Evolutionary conservation across 2,113 vertebrate genomes (phyloP).

Genomic region (Nannospalax galili): DNA sequence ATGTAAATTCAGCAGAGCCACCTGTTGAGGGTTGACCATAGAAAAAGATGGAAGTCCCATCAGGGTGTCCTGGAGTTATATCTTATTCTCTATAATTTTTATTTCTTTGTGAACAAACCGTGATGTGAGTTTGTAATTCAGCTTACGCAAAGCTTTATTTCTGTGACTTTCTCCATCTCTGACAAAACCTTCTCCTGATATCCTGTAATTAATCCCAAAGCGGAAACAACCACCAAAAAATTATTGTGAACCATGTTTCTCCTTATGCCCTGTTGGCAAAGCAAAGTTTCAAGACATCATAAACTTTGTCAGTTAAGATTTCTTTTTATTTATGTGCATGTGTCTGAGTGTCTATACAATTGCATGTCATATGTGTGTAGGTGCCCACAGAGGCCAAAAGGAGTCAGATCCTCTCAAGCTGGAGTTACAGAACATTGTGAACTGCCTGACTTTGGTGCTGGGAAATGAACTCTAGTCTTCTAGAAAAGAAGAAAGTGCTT

Average conservation of each 20-base stretch:
- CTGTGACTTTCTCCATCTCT: background rate
- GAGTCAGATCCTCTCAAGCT: background rate
- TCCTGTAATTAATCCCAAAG: background rate
- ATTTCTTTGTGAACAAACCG: background rate
- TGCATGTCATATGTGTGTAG: too few relatives aligned
- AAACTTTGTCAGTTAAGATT: background rate
- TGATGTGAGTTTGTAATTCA: background rate
- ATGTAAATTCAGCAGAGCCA: background rate
- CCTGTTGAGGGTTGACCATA: background rate
- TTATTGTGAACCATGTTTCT: background rate
- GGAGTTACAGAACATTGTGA: too few relatives aligned
- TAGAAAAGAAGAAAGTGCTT: background rate
- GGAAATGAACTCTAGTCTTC: background rate
- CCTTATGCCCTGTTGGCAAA: background rate
- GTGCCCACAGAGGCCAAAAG: too few relatives aligned
- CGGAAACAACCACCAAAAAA: background rate
- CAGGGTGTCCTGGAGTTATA: background rate
- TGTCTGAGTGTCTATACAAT: background rate
- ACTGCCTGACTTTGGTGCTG: too few relatives aligned
- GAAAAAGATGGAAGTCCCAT: background rate
- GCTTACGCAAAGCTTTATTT: background rate
- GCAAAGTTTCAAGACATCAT: background rate
- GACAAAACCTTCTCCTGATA: background rate
- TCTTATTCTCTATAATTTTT: constrained; percentile 10
- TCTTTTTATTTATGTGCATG: background rate